Base-by-base conservation (phyloP, 2,113 vertebrate genomes). In the Castor canadensis region DNA sequence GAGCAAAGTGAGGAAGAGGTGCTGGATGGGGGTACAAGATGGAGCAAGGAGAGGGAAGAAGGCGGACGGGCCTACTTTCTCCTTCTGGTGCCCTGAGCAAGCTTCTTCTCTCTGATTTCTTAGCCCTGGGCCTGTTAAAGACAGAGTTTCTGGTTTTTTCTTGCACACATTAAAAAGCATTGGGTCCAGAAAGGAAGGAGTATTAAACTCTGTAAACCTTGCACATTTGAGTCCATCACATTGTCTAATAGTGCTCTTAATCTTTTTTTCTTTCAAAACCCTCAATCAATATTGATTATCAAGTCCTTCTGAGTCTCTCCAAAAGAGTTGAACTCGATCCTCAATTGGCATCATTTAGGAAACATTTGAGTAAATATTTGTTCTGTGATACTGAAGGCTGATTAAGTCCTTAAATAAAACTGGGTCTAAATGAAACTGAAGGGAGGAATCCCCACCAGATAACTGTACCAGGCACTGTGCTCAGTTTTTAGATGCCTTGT, bases 201-300 rank as follows among this genome's bases (percentile, higher is more conserved):
- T 56, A 87, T n/a, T 38, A 75, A 79, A 40, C 67, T 94, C 90
- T 75, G 47, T 90, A 90, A 93, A 96, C 52, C 82, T 95, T 95
- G 87, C 92, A 91, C 47, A 94, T 94, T 95, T 96, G 40, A 94
- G 82, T 40, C 92, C 40, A 94, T 82, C 93, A 75, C 79, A 84
- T 91, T 94, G 86, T 89, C 71, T 79, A 96, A 83, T 81, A 83
- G 86, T 60, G 52, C 69, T 91, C 58, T 94, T 91, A 43, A 66
- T 80, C 64, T 90, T 96, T 93, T 90, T 92, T 84, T 35, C 16
- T 64, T 86, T 81, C 40, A 67, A 87, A 95, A 79, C 11, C 8
- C 52, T 64, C 26, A 66, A 8, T 91, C 24, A 24, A 35, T 80
- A 88, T 64, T 47, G 76, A 95, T 84, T 67, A 82, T 12, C 72